Evolutionary conservation across 2,797 vertebrate species (phyloP).

Genomic region (Bradypodion ventrale): DNA sequence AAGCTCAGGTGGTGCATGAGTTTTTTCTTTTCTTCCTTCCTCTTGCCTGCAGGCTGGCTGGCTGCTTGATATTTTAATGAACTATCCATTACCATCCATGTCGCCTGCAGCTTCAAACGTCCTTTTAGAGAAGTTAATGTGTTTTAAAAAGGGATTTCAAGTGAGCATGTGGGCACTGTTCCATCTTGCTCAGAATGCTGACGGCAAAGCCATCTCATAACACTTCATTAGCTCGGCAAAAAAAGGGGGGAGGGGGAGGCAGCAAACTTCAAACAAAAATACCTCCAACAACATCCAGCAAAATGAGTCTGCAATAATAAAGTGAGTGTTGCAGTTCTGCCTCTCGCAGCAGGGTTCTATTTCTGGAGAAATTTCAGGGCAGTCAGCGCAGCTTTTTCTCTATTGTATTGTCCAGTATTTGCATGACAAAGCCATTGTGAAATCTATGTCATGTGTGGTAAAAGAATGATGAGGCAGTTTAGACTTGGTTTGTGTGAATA

Average conservation of each 20-base stretch:
- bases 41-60: neutral
- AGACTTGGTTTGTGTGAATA: neutral
- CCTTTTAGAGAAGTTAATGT: neutral
- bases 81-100: slow-evolving; percentile 8
- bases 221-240: neutral
- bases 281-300: neutral
- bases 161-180: neutral
- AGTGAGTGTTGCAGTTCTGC: neutral
- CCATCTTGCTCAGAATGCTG: neutral
- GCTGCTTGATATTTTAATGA: slow-evolving; percentile 15
- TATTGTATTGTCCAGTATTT: neutral
- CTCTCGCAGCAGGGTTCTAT: neutral
- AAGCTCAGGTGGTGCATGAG: neutral
- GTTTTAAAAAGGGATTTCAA: slow-evolving; percentile 26
- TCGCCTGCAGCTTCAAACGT: slow-evolving; percentile 19
- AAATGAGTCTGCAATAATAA: neutral
- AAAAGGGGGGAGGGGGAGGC: too few relatives aligned
- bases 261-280: neutral
- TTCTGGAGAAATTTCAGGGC: neutral
- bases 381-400: neutral
- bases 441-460: neutral
- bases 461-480: neutral
- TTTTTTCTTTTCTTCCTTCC: neutral
- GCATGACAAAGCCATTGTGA: neutral
- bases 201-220: neutral